Evolutionary conservation across 2,797 vertebrate species (phyloP).

Genomic region (Phoebastria nigripes): DNA sequence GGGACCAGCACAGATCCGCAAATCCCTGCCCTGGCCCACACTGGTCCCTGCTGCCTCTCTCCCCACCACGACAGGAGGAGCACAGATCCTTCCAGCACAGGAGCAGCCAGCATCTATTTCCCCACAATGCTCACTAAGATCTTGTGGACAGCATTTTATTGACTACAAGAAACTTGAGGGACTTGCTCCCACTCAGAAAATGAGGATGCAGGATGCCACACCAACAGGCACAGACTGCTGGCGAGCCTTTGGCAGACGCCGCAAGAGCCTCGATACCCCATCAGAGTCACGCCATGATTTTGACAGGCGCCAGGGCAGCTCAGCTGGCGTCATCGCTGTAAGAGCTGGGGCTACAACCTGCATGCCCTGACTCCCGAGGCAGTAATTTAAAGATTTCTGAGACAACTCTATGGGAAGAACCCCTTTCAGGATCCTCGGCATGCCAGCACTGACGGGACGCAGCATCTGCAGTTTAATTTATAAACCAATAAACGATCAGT

Average conservation of each 20-base stretch:
- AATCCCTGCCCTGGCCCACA: background rate
- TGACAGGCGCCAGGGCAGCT: background rate
- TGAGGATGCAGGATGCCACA: background rate
- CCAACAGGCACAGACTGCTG: background rate
- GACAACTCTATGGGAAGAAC: background rate
- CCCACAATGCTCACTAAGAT: background rate
- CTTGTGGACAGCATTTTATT: background rate
- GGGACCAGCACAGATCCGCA: background rate
- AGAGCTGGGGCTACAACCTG: background rate
- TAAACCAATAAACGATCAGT: background rate
- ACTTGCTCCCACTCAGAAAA: background rate
- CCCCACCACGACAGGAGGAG: background rate
- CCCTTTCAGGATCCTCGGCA: background rate
- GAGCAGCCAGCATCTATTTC: background rate
- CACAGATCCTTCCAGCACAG: background rate
- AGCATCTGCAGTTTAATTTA: constrained; percentile 28
- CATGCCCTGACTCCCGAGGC: background rate
- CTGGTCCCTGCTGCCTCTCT: background rate
- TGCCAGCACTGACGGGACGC: background rate
- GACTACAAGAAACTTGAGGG: background rate
- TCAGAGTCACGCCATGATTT: background rate
- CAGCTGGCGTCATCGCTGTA: background rate
- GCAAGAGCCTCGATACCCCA: background rate
- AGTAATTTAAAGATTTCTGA: background rate
- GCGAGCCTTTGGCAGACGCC: background rate